phyloP scores from a whole-genome alignment of 1,140 invertebrate genomes.

The Brachionus plicatilis region DNA sequence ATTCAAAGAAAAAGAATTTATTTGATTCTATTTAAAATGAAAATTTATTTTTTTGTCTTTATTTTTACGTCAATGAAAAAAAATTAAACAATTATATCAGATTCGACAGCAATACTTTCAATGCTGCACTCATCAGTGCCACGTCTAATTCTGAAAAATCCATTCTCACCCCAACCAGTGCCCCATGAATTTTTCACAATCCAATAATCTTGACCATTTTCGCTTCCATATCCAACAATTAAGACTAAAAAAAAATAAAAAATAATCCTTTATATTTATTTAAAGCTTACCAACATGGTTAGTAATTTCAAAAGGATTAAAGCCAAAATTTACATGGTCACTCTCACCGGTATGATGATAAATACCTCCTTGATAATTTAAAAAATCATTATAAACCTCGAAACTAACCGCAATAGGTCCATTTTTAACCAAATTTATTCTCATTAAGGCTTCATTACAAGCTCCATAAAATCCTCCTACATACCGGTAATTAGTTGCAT shows the following conservation, averaged over 20 bases:
- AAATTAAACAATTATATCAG: slow-evolving; percentile 35
- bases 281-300: slow-evolving; percentile 49
- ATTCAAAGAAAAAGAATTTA: neutral
- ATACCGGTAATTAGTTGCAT: slow-evolving; percentile 57
- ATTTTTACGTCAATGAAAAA: neutral
- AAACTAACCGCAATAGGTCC: slow-evolving; percentile 60
- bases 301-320: slow-evolving; percentile 44
- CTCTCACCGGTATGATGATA: slow-evolving; percentile 42
- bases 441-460: slow-evolving; percentile 59
- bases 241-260: slow-evolving; percentile 44
- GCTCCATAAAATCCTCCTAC: slow-evolving; percentile 51
- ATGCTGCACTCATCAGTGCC: slow-evolving; percentile 83
- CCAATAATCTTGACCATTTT: slow-evolving; percentile 59
- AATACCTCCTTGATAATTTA: slow-evolving; percentile 35
- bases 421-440: slow-evolving; percentile 55
- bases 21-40: neutral
- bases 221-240: slow-evolving; percentile 52
- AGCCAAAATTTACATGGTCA: slow-evolving; percentile 26
- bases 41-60: neutral
- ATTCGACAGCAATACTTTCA: slow-evolving; percentile 59
- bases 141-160: slow-evolving; percentile 79
- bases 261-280: neutral
- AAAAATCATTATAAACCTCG: slow-evolving; percentile 54
- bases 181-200: slow-evolving; percentile 60
- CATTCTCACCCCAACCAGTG: slow-evolving; percentile 56